Base-by-base conservation (phyloP, 2,888 invertebrate genomes). In the Bhutanitis thaidina region DNA sequence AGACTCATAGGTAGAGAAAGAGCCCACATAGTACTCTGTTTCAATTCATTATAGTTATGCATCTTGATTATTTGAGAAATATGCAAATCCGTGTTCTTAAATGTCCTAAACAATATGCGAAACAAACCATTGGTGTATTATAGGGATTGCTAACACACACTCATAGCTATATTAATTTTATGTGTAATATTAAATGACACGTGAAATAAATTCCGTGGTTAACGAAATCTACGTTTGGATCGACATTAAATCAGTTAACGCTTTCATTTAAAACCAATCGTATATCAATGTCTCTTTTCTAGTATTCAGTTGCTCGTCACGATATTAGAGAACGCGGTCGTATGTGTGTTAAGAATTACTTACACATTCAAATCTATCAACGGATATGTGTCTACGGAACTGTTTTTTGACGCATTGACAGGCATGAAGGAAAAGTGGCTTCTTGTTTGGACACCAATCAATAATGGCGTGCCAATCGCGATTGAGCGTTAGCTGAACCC, bases 391-490 rank as follows among this genome's bases (percentile, higher is more conserved):
- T 47, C 15, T 25, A 32, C 35, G 40, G 40, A 32, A 30, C 15
- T 7, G 20, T 20, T 27, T 15, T 32, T 39, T 32, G 32, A 37
- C n/a, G n/a, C n/a, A 38, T 47, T 47, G 46, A 47, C 52, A 38
- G 41, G 43, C 32, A 32, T 58, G 65, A 72, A 67, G 62, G 60
- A 62, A 63, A 71, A 62, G 72, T 63, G 69, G 73, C 68, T 69
- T 64, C 14, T 60, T 52, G 58, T 61, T 61, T 62, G 60, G 61
- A 59, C 67, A 67, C 71, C 71, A 74, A 76, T 74, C 68, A 67
- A 56, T 64, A 60, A 74, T 74, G 73, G 69, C 66, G 70, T 65
- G 65, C 67, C 72, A 73, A 76, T 75, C 69, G 71, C 65, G 68
- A 65, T 64, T 62, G 59, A 67, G 56, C 55, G 58, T 58, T 60